These are phyloP conservation scores for Drosophila guanche DNA, from an alignment of 1,140 invertebrate species.

Conservation along the genomic window DNA sequence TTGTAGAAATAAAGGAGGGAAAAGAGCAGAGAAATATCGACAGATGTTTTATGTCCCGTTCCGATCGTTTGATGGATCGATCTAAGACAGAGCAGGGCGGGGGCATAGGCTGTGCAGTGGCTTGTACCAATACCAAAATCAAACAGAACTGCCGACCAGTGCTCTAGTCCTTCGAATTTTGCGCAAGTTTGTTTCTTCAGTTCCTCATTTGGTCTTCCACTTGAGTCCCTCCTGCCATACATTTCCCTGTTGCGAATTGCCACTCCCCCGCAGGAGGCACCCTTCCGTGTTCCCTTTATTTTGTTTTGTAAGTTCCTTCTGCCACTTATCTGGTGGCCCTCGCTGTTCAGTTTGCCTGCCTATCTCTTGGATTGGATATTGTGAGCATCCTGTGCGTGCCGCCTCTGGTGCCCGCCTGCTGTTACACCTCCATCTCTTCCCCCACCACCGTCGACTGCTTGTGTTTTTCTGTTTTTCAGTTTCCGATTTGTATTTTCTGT, in stretches of 20 bases:
- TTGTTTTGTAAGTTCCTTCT: no score
- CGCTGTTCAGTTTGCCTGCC: not conserved
- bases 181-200: conserved; percentile 3
- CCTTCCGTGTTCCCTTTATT: not conserved
- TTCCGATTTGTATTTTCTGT: conserved; percentile 20
- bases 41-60: conserved; percentile 46
- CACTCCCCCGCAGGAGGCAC: conserved; percentile 26
- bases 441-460: not conserved
- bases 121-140: no score
- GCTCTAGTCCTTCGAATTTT: not conserved
- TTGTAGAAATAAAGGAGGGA: conserved; percentile 19
- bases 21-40: conserved; percentile 1
- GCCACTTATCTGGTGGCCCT: not conserved
- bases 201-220: not conserved
- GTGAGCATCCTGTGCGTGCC: not conserved
- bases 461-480: not conserved
- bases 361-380: conserved; percentile 10
- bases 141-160: no score
- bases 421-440: conserved; percentile 24
- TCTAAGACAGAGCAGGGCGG: conserved; percentile 3
- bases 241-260: conserved; percentile 38
- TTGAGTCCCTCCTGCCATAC: not conserved
- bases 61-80: conserved; percentile 48
- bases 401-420: conserved; percentile 38
- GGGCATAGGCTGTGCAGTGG: no score